Evolutionary conservation across 1,140 invertebrate genomes (phyloP).

Genomic region (Diploscapter pachys): DNA sequence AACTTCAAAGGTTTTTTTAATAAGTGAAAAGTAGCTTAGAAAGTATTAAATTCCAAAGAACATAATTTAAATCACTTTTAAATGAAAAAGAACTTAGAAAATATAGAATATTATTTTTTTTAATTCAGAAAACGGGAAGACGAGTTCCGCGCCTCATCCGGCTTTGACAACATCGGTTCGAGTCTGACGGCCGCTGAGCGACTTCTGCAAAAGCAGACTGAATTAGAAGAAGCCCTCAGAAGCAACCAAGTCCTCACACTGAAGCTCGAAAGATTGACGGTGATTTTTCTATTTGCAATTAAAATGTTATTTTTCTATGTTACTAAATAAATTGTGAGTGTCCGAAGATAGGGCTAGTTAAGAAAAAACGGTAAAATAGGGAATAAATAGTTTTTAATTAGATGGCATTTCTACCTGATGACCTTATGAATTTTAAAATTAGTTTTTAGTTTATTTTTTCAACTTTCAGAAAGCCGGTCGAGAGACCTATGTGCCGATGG

Average conservation of each 20-base stretch:
- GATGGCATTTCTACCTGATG: slow-evolving; percentile 1
- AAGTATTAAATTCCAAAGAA: too few relatives aligned
- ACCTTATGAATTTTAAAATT: too few relatives aligned
- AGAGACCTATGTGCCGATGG: slow-evolving; percentile 19
- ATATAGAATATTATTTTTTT: too few relatives aligned
- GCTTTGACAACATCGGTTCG: not conserved
- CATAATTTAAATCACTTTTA: too few relatives aligned
- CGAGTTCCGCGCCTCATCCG: not conserved
- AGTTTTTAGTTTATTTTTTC: not conserved
- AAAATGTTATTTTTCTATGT: not conserved
- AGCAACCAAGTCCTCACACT: slow-evolving; percentile 25
- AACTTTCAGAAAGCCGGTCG: slow-evolving; percentile 9
- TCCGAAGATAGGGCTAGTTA: too few relatives aligned
- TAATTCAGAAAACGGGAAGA: not conserved
- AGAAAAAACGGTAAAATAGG: slow-evolving; percentile 5
- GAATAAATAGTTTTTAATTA: slow-evolving; percentile 6
- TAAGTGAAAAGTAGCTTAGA: too few relatives aligned
- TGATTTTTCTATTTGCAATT: not conserved
- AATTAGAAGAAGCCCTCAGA: slow-evolving; percentile 27
- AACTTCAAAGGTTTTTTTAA: too few relatives aligned
- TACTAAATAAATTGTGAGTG: not conserved
- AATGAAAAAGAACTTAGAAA: too few relatives aligned
- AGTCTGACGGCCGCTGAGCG: slow-evolving; percentile 6
- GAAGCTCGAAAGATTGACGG: slow-evolving; percentile 23
- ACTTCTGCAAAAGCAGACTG: slow-evolving; percentile 28